Evolutionary conservation across 2,888 invertebrate genomes (phyloP).

Genomic region (Doris montereyensis): DNA sequence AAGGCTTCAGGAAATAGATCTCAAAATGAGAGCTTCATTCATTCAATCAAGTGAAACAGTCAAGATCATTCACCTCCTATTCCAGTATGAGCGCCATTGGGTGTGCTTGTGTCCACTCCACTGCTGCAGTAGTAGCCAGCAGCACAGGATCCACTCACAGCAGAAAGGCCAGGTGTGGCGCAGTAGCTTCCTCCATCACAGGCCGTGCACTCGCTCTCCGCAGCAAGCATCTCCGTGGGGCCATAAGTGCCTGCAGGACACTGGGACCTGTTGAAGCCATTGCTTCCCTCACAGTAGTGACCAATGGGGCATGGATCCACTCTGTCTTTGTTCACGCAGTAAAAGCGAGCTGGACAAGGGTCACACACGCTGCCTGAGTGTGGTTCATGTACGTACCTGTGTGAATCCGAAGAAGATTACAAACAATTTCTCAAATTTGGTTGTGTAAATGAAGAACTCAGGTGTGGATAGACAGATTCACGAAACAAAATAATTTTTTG

Average conservation of each 20-base stretch:
- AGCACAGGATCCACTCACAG: constrained; percentile 55
- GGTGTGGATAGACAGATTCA: too few species aligned
- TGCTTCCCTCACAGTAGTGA: constrained; percentile 63
- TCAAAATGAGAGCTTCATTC: too few species aligned
- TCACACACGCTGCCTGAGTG: constrained; percentile 64
- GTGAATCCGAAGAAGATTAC: too few species aligned
- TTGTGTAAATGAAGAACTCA: too few species aligned
- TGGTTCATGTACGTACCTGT: constrained; percentile 69
- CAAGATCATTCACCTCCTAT: constrained; percentile 69
- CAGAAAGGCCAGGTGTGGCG: constrained; percentile 52
- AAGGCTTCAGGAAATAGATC: too few species aligned
- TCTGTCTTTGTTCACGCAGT: constrained; percentile 66
- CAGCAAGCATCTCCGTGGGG: constrained; percentile 52
- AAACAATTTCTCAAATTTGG: too few species aligned
- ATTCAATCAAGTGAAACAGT: too few species aligned
- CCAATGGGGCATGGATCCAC: constrained; percentile 67
- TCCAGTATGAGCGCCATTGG: constrained; percentile 67
- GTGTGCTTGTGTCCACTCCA: constrained; percentile 62
- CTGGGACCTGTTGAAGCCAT: constrained; percentile 63
- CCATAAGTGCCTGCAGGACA: constrained; percentile 69
- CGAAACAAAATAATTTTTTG: too few species aligned
- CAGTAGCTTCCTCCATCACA: constrained; percentile 65
- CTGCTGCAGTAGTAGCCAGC: constrained; percentile 62
- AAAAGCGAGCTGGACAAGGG: constrained; percentile 65
- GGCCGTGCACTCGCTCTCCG: constrained; percentile 55